Base-by-base conservation (phyloP, 2,113 vertebrate genomes). In the Alaudala cheleensis region DNA sequence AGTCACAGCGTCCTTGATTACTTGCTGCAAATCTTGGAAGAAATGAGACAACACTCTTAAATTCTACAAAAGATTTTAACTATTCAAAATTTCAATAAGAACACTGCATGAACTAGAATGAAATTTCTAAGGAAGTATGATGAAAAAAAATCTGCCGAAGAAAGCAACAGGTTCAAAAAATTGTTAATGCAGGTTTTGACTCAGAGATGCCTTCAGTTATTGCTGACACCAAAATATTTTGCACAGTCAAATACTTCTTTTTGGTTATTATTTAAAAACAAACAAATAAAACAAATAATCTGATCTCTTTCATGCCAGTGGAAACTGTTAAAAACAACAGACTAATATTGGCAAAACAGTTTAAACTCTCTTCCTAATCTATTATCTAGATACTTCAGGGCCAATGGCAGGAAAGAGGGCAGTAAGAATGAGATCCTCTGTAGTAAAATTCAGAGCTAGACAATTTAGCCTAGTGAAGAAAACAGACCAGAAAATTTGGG, bases 71-170 rank as follows among this genome's bases (percentile, higher is more conserved):
- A 83, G 6, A 76, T 45, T 73, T 81, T 86, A 40, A 71, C 73
- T 87, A 93, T 86, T 94, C 54, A 85, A 88, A 94, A 93, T 89
- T 96, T 86, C 71, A 95, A 19, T 44, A 37, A 82, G 84, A 96
- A 89, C 22, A 82, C 72, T 74, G 80, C 45, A 86, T 33, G 90
- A 96, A 88, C 39, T 29, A 93, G 54, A 96, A 94, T 28, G 40
- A 84, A 53, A 92, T 72, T 93, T 91, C 88, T 81, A 92, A 50
- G n/a, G 88, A 95, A 96, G 91, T 73, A 57, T 13, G 86, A 81
- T 19, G 57, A 86, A 42, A 58, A 26, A 49, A 51, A 39, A 44
- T 40, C 39, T 88, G 29, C 50, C 50, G 58, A 70, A 21, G 31
- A 96, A 89, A 96, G 47, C 44, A 65, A 91, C 17, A 12, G 79